Percentiles rank a stretch among this genome's conserved stretches.
phyloP scores from a whole-genome alignment of 2,797 vertebrate species.

The Toxotes lorentzi region DNA sequence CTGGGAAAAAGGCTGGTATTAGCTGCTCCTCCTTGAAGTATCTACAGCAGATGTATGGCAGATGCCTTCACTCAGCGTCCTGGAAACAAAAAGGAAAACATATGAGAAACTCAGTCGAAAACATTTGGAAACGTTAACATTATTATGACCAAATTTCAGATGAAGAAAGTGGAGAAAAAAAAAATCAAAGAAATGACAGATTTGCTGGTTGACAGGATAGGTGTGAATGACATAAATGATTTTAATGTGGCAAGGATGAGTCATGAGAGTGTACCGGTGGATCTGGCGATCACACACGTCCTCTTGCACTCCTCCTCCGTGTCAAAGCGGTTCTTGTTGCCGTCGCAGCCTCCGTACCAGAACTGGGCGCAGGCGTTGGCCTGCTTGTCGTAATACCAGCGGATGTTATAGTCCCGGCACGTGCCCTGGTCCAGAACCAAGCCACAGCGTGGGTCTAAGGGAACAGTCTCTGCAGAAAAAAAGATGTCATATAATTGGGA shows the following conservation, averaged over 20 bases:
- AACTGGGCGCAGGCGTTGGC: slow-evolving; percentile 93
- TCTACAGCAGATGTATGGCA: slow-evolving; percentile 60
- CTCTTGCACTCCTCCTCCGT: slow-evolving; percentile 89
- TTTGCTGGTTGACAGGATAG: neutral
- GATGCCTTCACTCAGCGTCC: slow-evolving; percentile 70
- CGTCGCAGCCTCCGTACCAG: slow-evolving; percentile 89
- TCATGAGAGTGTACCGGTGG: slow-evolving; percentile 66
- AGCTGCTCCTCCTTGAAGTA: slow-evolving; percentile 63
- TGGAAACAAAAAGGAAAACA: slow-evolving; percentile 42
- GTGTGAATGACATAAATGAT: slow-evolving; percentile 24
- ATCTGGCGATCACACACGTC: slow-evolving; percentile 82
- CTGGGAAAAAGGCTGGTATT: slow-evolving; percentile 40
- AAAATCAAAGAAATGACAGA: neutral
- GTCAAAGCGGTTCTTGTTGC: slow-evolving; percentile 91
- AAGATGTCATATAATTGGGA: neutral
- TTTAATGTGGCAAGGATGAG: neutral
- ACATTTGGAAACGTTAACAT: slow-evolving; percentile 43
- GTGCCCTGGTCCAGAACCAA: slow-evolving; percentile 88
- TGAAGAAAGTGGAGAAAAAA: neutral
- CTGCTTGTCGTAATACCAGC: slow-evolving; percentile 91
- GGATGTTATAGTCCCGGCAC: slow-evolving; percentile 88
- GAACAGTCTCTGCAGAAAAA: slow-evolving; percentile 73
- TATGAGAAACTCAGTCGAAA: slow-evolving; percentile 4
- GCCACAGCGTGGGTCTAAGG: slow-evolving; percentile 78
- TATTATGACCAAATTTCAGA: slow-evolving; percentile 2